These are phyloP conservation scores for Frankliniella fusca DNA, from an alignment of 2,888 invertebrate species.

Conservation along the genomic window DNA sequence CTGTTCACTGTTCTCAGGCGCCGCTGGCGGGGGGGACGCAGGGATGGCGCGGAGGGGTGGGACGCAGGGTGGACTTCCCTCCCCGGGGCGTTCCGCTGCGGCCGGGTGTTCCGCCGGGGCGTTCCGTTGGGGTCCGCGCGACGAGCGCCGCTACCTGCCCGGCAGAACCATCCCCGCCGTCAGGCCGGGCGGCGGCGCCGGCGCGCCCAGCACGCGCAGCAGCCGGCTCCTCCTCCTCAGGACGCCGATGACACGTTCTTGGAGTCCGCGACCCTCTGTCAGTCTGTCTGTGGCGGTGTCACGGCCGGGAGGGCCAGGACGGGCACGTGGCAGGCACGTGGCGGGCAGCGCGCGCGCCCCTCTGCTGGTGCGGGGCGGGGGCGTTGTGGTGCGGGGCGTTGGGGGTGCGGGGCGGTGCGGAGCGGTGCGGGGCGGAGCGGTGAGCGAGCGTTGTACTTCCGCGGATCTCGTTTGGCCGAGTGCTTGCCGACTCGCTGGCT, in stretches of 20 bases:
- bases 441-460: background rate
- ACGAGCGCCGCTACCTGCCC: too few relatives aligned
- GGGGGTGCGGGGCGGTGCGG: background rate
- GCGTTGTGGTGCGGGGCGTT: background rate
- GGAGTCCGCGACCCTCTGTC: too few relatives aligned
- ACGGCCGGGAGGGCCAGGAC: background rate
- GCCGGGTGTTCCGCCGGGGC: background rate
- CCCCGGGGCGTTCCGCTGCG: background rate
- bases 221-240: too few relatives aligned
- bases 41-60: background rate
- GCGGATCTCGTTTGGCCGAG: background rate
- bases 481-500: slow-evolving; percentile 7
- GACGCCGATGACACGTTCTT: too few relatives aligned
- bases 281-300: too few relatives aligned
- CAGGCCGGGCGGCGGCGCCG: too few relatives aligned
- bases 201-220: too few relatives aligned
- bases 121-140: background rate
- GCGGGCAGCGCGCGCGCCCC: background rate
- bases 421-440: background rate
- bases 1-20: background rate
- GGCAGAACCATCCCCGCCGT: too few relatives aligned
- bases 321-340: background rate
- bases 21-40: background rate
- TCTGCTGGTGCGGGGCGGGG: too few relatives aligned
- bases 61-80: background rate